A percentile compares a stretch with the other conserved stretches of the same genome.
Conservation (phyloP, 2,797 vertebrate species). For the Micropoecilia bifurca region DNA sequence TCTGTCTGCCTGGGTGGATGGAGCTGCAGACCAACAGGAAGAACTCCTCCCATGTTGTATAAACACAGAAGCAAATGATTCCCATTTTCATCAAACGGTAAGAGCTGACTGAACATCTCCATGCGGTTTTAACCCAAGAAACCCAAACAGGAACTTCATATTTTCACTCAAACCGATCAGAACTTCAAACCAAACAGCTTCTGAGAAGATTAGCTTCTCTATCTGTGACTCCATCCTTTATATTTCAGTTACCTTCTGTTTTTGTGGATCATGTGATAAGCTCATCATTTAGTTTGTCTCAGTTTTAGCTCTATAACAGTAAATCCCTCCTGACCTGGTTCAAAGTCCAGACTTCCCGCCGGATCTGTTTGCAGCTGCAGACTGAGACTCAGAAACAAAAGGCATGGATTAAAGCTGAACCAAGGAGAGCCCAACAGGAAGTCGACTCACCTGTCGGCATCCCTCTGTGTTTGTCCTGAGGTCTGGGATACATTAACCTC, state of each 20-base stretch:
- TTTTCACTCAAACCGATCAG: not conserved
- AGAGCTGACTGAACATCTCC: not conserved
- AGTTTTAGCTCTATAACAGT: not conserved
- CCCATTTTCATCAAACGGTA: not conserved
- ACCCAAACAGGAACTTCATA: not conserved
- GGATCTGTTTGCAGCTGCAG: not conserved
- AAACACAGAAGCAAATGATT: constrained; percentile 25
- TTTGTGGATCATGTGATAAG: not conserved
- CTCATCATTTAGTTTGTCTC: not conserved
- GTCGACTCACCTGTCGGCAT: constrained; percentile 20
- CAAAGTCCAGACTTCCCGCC: not conserved
- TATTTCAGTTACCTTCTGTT: not conserved
- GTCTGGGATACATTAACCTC: constrained; percentile 5
- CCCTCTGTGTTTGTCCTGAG: not conserved
- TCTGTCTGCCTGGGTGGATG: constrained; percentile 1
- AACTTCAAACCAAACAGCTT: not conserved
- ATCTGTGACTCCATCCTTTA: not conserved
- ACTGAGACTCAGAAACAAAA: not conserved
- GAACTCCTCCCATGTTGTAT: constrained; percentile 39
- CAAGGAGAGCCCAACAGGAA: not conserved
- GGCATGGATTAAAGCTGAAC: not conserved
- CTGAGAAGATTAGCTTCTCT: not conserved
- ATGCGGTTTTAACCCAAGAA: not conserved
- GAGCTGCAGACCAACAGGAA: constrained; percentile 35
- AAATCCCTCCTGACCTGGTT: not conserved